Base-by-base conservation (phyloP, 92 coral and sea anemone species). In the Pocillopora grandis region DNA sequence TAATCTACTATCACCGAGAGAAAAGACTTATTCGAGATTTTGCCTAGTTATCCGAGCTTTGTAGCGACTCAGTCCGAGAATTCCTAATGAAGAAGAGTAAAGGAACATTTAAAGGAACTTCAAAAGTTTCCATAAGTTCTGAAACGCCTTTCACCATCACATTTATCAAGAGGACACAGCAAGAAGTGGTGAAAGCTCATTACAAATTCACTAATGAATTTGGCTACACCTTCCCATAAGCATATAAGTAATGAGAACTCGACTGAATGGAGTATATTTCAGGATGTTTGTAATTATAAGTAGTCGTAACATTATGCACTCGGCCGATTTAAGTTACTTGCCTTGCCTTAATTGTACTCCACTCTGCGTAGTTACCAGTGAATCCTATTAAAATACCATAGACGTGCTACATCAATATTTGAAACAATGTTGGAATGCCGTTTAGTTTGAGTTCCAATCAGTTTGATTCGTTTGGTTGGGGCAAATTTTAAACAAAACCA, bases 61-160 rank as follows among this genome's bases (percentile, higher is more conserved):
- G 31, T 1, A 27, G 31, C 31, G 31, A 27, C 31, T 27, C 31
- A 27, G 31, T 27, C 31, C 31, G 31, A 27, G 31, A 27, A 27
- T 27, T 27, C 31, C 31, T 1, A 1, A 27, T 27, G 31, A 27
- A 27, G 31, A 27, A 27, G 31, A 27, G 31, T 27, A 61, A 77
- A 77, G 80, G 80, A 14, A 17, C 59, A 77, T 61, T 71, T 15
- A 62, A 77, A 36, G 80, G 80, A 77, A 62, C 70, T 77, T 77
- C 52, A 27, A 12, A 76, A 76, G 79, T 76, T 21, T 1, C 5
- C 20, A n/a, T 48, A 63, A 78, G 72, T 78, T 3, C 58, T 64
- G 72, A 78, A 78, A 78, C 72, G 12, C 82, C 82, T 48, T 63
- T 78, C 11, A 42, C 82, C 3, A 78, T 78, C 61, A 0, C 61